Evolutionary conservation across 2,888 invertebrate species (phyloP).

Genomic region (Pantelozetes paolii): DNA sequence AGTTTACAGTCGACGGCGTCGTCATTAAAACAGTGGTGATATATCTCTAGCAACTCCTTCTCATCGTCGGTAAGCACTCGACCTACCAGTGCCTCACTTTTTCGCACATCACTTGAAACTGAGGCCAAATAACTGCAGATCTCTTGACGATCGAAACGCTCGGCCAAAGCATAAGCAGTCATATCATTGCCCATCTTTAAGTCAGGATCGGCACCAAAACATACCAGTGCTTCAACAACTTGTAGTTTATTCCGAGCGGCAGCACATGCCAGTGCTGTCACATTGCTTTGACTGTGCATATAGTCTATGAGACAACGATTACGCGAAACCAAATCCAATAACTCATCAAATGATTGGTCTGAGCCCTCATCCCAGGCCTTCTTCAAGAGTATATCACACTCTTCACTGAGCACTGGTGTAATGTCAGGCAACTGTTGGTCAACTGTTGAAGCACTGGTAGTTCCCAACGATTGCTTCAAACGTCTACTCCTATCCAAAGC

Average conservation of each 20-base stretch:
- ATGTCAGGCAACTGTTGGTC: not conserved
- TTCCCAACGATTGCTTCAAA: no score
- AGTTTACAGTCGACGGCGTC: constrained; percentile 74
- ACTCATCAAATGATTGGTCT: constrained; percentile 67
- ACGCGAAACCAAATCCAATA: constrained; percentile 70
- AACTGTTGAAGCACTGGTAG: no score
- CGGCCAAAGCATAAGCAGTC: constrained; percentile 69
- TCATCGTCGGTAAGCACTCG: constrained; percentile 64
- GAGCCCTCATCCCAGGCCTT: constrained; percentile 60
- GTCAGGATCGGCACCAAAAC: constrained; percentile 64
- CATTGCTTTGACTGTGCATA: constrained; percentile 63
- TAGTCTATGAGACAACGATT: constrained; percentile 71
- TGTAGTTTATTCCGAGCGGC: constrained; percentile 66
- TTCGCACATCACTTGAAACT: not conserved
- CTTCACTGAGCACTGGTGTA: not conserved
- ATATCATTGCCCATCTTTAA: constrained; percentile 63
- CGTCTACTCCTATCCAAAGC: constrained; percentile 54
- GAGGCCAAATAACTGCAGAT: constrained; percentile 61
- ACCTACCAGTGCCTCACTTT: constrained; percentile 54
- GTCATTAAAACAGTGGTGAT: constrained; percentile 71
- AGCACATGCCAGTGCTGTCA: constrained; percentile 73
- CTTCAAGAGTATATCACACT: constrained; percentile 63
- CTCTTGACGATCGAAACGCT: constrained; percentile 60
- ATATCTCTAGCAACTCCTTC: constrained; percentile 66
- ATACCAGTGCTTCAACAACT: constrained; percentile 65